These are phyloP conservation scores for Dromococcyx pavoninus DNA, from an alignment of 2,797 vertebrate species.

Conservation along the genomic window DNA sequence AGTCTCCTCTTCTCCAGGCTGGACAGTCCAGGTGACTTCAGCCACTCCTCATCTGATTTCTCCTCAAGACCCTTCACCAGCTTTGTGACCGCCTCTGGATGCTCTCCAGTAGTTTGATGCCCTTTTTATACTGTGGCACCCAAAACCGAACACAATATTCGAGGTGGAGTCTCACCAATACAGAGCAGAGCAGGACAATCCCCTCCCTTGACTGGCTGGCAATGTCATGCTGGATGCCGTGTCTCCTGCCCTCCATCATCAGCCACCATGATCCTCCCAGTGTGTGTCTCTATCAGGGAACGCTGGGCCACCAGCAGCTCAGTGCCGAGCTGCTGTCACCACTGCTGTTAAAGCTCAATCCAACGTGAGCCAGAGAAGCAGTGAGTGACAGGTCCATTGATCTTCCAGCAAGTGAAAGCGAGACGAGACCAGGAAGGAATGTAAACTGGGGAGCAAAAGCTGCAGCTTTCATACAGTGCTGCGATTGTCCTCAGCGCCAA, in stretches of 20 bases:
- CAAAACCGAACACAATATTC: too few relatives aligned
- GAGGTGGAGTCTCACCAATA: too few relatives aligned
- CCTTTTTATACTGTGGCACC: too few relatives aligned
- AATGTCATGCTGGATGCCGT: too few relatives aligned
- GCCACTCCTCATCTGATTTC: too few relatives aligned
- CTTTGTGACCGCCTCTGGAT: too few relatives aligned
- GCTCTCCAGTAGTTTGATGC: too few relatives aligned
- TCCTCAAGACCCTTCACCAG: too few relatives aligned
- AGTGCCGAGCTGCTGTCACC: background rate
- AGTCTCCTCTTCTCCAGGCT: too few relatives aligned
- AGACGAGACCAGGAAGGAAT: background rate
- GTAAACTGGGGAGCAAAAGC: background rate
- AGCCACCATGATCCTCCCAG: rapidly evolving
- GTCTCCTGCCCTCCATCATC: background rate
- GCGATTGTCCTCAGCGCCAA: rapidly evolving
- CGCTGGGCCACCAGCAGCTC: background rate
- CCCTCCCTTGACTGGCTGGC: too few relatives aligned
- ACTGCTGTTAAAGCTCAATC: background rate
- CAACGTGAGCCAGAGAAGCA: rapidly evolving
- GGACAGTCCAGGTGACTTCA: too few relatives aligned
- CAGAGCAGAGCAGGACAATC: too few relatives aligned
- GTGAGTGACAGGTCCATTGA: background rate
- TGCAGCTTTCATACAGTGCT: rapidly evolving
- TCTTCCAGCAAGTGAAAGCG: background rate
- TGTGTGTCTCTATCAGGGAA: rapidly evolving